Evolutionary conservation across 2,888 invertebrate species (phyloP).

Genomic region (Baronia brevicornis): DNA sequence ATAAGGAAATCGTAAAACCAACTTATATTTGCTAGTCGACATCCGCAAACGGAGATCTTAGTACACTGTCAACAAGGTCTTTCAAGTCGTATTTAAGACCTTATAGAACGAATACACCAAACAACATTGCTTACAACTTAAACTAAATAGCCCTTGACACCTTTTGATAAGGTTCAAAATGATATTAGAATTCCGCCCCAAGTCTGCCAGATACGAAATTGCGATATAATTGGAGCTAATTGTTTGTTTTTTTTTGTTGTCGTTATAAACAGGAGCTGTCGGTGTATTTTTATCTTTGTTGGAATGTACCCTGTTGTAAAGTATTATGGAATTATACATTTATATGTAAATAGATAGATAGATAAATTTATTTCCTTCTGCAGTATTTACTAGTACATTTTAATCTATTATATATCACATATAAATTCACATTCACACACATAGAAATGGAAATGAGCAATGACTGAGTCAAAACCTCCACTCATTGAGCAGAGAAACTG

Average conservation of each 20-base stretch:
- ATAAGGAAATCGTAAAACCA: constrained; percentile 23
- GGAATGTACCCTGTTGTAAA: constrained; percentile 8
- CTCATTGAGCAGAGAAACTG: too few species aligned
- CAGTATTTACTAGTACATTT: too few species aligned
- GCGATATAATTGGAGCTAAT: constrained; percentile 22
- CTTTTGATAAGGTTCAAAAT: constrained; percentile 12
- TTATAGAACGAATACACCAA: constrained; percentile 13
- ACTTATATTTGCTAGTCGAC: constrained; percentile 17
- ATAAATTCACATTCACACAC: too few species aligned
- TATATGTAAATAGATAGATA: not conserved
- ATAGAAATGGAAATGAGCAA: too few species aligned
- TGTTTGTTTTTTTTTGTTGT: constrained; percentile 19
- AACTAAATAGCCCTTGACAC: constrained; percentile 9
- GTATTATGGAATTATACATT: not conserved
- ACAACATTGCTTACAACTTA: not conserved
- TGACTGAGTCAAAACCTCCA: too few species aligned
- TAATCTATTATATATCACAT: too few species aligned
- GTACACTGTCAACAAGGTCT: constrained; percentile 1
- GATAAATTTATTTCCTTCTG: too few species aligned
- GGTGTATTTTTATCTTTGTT: constrained; percentile 17
- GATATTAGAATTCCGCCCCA: constrained; percentile 5
- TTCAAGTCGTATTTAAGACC: not conserved
- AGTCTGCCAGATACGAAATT: constrained; percentile 20
- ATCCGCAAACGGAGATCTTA: constrained; percentile 12
- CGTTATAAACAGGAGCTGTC: constrained; percentile 16